Conservation (phyloP, 2,113 vertebrate species). For the Rhipidura dahli region DNA sequence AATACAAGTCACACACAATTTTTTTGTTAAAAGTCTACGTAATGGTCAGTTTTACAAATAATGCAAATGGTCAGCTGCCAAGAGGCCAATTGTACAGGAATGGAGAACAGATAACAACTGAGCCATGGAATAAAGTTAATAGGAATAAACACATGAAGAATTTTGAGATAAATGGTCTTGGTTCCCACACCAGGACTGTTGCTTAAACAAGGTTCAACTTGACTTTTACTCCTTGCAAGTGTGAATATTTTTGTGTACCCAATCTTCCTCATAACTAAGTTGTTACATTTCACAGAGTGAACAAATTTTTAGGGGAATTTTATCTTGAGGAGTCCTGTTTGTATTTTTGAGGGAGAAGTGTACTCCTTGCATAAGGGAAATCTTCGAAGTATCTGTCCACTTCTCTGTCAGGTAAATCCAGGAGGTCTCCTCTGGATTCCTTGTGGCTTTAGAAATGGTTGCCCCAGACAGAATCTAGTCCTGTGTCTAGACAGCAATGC, state of each 20-base stretch:
- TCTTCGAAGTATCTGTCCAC: background rate
- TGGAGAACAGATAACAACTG: background rate
- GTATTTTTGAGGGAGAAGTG: background rate
- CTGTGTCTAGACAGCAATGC: background rate
- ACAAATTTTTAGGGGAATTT: background rate
- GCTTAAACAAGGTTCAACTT: background rate
- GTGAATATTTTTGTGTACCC: background rate
- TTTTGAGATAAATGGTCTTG: background rate
- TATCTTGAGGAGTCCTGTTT: background rate
- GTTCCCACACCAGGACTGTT: background rate
- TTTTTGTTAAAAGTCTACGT: background rate
- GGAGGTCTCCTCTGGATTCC: background rate
- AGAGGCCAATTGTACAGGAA: background rate
- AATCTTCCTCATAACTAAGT: background rate
- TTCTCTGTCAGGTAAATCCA: background rate
- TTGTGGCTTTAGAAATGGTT: background rate
- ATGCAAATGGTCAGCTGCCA: background rate
- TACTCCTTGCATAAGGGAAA: background rate
- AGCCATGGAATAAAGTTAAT: background rate
- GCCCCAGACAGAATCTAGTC: background rate
- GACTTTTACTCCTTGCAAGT: background rate
- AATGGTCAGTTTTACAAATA: background rate
- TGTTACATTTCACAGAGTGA: background rate
- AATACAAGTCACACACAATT: accelerated
- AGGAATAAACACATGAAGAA: background rate